Evolutionary conservation across 2,888 invertebrate genomes (phyloP).

Genomic region (Koerneria pararmatus): DNA sequence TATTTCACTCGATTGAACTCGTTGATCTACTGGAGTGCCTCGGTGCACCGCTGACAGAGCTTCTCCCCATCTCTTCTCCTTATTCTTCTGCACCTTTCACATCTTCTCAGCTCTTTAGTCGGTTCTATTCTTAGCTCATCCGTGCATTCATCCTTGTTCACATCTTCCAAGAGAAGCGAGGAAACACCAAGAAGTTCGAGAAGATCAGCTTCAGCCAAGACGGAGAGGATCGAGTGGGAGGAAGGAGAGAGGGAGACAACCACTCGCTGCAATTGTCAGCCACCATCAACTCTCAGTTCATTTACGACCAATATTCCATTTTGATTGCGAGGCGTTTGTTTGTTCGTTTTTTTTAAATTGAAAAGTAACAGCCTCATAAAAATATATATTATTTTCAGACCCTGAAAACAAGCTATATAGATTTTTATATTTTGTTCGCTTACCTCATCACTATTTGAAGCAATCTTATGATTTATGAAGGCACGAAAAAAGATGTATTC

Average conservation of each 20-base stretch:
- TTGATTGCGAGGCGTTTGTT: too few species aligned
- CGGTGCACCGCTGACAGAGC: conserved; percentile 26
- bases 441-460: too few species aligned
- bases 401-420: too few species aligned
- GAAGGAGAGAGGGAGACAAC: not conserved
- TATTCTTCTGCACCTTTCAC: conserved; percentile 37
- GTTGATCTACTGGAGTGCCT: too few species aligned
- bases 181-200: conserved; percentile 18
- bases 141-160: not conserved
- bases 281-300: not conserved
- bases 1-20: too few species aligned
- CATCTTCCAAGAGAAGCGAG: not conserved
- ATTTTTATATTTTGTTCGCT: too few species aligned
- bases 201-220: conserved; percentile 2
- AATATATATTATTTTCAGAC: too few species aligned
- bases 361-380: too few species aligned
- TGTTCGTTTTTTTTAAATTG: too few species aligned
- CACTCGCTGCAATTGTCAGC: conserved; percentile 9
- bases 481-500: too few species aligned
- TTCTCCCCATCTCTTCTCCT: conserved; percentile 22
- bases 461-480: too few species aligned
- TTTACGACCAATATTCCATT: too few species aligned
- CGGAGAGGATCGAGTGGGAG: not conserved
- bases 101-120: conserved; percentile 18
- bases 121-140: not conserved